These are phyloP conservation scores for Micromesistius poutassou DNA, from an alignment of 2,797 vertebrate species.

Conservation along the genomic window DNA sequence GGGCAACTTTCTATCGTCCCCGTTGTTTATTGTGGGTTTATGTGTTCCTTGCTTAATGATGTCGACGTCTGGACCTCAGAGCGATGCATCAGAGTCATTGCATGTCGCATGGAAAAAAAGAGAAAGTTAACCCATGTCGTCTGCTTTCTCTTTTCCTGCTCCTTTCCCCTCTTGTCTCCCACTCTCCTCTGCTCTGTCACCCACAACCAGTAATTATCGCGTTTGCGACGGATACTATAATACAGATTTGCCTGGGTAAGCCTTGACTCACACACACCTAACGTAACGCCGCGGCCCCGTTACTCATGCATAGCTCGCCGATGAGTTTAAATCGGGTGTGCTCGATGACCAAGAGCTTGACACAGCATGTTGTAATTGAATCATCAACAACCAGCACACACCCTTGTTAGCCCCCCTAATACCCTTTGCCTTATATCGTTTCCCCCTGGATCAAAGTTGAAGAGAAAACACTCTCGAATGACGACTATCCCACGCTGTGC, in stretches of 20 bases:
- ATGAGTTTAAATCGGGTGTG: conserved; percentile 30
- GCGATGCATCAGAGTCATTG: conserved; percentile 66
- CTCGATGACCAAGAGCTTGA: conserved; percentile 32
- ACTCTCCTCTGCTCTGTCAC: conserved; percentile 81
- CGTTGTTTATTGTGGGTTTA: conserved; percentile 15
- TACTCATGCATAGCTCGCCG: conserved; percentile 35
- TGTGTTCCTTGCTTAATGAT: conserved; percentile 35
- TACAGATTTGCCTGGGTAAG: conserved; percentile 99
- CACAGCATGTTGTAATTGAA: conserved; percentile 50
- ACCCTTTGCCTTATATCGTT: conserved; percentile 47
- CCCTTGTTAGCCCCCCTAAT: conserved; percentile 71
- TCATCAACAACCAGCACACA: conserved; percentile 66
- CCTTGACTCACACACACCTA: conserved; percentile 83
- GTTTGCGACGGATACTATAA: conserved; percentile 99
- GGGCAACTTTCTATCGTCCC: not conserved
- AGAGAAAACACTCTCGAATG: conserved; percentile 50
- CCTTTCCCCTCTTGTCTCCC: conserved; percentile 78
- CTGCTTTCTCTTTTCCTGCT: conserved; percentile 75
- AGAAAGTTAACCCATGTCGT: conserved; percentile 89
- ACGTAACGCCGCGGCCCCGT: conserved; percentile 56
- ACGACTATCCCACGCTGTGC: conserved; percentile 64
- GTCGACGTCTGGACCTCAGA: not conserved
- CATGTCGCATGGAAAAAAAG: conserved; percentile 87
- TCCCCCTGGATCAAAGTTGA: conserved; percentile 55
- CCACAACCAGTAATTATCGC: conserved; percentile 98